Evolutionary conservation across 37 sponge, comb jelly and placozoan species (phyloP), one percentile per base, ranked within the genome.

Genomic region (Agelas oroides): DNA sequence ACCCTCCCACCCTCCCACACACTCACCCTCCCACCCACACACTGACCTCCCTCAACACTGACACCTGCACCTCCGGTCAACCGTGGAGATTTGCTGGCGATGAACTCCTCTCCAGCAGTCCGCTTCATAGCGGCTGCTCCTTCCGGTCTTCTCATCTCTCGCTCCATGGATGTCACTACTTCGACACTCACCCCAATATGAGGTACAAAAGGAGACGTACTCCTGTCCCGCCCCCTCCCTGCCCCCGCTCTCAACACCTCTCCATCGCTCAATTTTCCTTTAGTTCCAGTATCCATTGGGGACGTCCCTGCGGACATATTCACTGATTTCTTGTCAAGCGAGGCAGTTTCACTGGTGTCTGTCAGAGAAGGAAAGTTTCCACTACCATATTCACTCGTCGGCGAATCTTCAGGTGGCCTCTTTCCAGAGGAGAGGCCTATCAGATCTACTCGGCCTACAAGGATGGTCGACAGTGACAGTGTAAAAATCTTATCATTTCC

Each of bases 331-430:
- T 46, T 46, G 8, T 46, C 46, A 8, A 8, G 46, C 6, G 46
- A 46, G 8, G 46, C 8, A 8, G 8, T 3, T 46, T 46, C 46
- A 53, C 64, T 65, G 21, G 65, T 53, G 12, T 76, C 77, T 0
- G 79, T 64, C 30, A 83, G 62, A 59, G 84, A 84, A 33, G 76
- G 34, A 37, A 84, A 84, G 20, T 32, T 65, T n/a, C 83, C 83
- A 61, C 83, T 83, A 0, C 31, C 83, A 63, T 83, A 83, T 54
- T 84, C 76, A 36, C 76, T 67, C 6, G 84, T 66, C 30, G 76
- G 76, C 18, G 84, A 84, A 6, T 75, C 84, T 70, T 25, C 77
- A 33, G 53, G 38, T 21, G 39, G 60, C 19, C 28, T 2, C 20
- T 3, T 16, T n/a, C 23, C 23, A 16, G 35, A 20, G 2, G 37